A percentile compares a stretch with the other conserved stretches of the same genome.
phyloP scores from a whole-genome alignment of 2,888 invertebrate species.

The Boloria euphrosyne region DNA sequence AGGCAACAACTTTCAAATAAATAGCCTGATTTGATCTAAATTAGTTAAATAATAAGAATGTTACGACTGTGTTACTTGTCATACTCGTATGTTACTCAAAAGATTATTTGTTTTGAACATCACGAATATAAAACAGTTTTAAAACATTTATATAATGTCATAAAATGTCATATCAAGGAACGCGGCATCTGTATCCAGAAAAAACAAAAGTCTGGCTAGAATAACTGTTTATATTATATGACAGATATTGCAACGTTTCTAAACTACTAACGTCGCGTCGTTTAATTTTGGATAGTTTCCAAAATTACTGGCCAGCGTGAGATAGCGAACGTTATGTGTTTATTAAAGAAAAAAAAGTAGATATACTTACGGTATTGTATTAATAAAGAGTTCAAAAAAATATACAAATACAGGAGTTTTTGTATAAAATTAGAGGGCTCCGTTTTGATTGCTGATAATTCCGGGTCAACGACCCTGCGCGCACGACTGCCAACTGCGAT shows the following conservation, averaged over 20 bases:
- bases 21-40: neutral
- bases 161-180: conserved; percentile 38
- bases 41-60: neutral
- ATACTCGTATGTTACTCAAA: neutral
- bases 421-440: conserved; percentile 49
- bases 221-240: conserved; percentile 59
- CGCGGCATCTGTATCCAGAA: conserved; percentile 45
- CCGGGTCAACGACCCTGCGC: conserved; percentile 71
- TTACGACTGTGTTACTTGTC: neutral
- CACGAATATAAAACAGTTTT: conserved; percentile 15
- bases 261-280: conserved; percentile 46
- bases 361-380: neutral
- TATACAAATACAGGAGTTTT: conserved; percentile 42
- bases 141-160: conserved; percentile 25
- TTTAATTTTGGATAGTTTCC: conserved; percentile 54
- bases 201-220: conserved; percentile 53
- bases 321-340: neutral
- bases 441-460: conserved; percentile 73
- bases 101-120: conserved; percentile 20
- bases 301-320: conserved; percentile 42
- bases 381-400: conserved; percentile 5
- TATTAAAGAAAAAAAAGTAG: neutral
- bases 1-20: neutral
- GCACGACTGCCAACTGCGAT: conserved; percentile 69
- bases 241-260: conserved; percentile 55